Evolutionary conservation across 2,888 invertebrate genomes (phyloP), one percentile per base, ranked within the genome.

Genomic region (Drosophila birchii): DNA sequence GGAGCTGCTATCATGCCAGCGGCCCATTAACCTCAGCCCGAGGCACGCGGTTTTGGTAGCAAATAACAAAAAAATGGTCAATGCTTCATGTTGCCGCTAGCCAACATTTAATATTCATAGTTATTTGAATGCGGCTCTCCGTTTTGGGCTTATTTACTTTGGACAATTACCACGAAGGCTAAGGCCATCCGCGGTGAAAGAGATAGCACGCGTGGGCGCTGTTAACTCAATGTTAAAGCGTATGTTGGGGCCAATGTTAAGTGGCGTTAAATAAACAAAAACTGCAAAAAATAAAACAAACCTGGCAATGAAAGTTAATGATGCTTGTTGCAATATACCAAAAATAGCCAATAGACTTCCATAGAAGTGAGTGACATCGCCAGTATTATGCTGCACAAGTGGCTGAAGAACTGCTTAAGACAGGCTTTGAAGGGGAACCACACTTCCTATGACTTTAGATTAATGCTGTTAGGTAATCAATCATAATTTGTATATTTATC

Each of bases 221-320:
- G 74, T 53, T 74, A 82, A 80, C 73, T 85, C 88, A 83, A 88
- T 83, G 83, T 78, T 88, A 76, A 78, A 43, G 73, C 70, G 29
- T 55, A 77, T 61, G 63, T 68, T 70, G 64, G 62, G 60, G 63
- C 70, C 78, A 76, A 86, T 86, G 76, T 73, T 80, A 79, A 81
- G 61, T 49, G 47, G 20, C 20, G 55, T 6, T 54, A 16, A 58
- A 20, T 51, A 41, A 51, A 62, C 26, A 80, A 71, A 71, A 72
- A 58, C 29, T 60, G 78, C 76, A 83, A 86, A 83, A 79, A 36
- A 36, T 36, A 23, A 23, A 36, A 16, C 20, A 34, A 53, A 66
- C 56, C 60, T 69, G 82, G 68, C 82, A 82, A 79, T 87, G 63
- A 53, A 45, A 45, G 36, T 4, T 41, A 18, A 6, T 18, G 3